phyloP scores from a whole-genome alignment of 2,113 vertebrate genomes.

The Anser cygnoides region DNA sequence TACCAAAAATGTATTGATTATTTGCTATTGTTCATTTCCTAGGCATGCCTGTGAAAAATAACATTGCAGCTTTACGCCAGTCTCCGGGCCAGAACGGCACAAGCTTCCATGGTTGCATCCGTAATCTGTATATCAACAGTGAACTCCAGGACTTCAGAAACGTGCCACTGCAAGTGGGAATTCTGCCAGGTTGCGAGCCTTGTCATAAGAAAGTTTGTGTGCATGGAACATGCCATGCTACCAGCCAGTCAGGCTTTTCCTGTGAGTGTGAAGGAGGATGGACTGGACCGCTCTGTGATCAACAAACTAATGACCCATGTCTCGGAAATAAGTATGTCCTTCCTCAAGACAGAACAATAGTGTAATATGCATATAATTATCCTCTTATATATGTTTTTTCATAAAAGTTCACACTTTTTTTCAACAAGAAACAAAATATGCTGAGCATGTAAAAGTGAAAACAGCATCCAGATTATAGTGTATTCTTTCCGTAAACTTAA shows the following conservation, averaged over 20 bases:
- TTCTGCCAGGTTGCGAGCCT: constrained; percentile 93
- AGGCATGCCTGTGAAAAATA: constrained; percentile 91
- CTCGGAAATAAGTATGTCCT: constrained; percentile 94
- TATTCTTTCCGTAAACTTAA: background rate
- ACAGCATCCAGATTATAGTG: background rate
- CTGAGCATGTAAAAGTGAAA: background rate
- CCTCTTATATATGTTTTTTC: background rate
- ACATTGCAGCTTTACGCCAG: constrained; percentile 86
- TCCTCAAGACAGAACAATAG: background rate
- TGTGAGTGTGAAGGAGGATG: constrained; percentile 95
- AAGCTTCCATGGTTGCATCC: constrained; percentile 94
- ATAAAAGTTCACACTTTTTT: background rate
- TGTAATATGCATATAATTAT: background rate
- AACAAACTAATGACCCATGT: constrained; percentile 92
- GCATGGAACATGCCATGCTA: constrained; percentile 90
- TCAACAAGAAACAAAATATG: background rate
- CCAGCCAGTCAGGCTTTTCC: constrained; percentile 88
- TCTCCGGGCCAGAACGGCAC: constrained; percentile 88
- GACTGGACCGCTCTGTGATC: constrained; percentile 89
- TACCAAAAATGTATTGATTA: background rate
- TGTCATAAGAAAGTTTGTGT: constrained; percentile 90
- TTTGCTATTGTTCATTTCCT: background rate
- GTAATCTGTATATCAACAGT: constrained; percentile 92
- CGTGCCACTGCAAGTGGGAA: constrained; percentile 88
- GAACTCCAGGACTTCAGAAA: constrained; percentile 92